A percentile compares a stretch with the other conserved stretches of the same genome.
These are phyloP conservation scores for Tragelaphus buxtoni DNA, from an alignment of 2,113 vertebrate genomes.

Conservation along the genomic window DNA sequence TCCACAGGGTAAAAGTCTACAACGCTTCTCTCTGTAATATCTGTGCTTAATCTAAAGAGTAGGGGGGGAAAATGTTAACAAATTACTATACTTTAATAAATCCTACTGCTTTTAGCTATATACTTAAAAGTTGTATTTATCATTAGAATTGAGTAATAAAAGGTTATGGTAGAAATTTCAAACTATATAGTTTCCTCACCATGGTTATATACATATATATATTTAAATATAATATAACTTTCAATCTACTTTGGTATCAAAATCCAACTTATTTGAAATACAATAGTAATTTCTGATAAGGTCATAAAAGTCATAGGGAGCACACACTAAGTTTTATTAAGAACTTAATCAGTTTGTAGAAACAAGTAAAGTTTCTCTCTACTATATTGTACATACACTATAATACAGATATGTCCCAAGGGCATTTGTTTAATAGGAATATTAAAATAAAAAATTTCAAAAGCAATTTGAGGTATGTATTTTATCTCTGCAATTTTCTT, in stretches of 20 bases:
- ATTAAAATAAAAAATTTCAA: neutral
- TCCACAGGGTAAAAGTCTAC: conserved; percentile 85
- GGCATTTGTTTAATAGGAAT: neutral
- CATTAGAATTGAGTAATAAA: neutral
- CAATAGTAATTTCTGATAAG: neutral
- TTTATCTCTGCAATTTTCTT: neutral
- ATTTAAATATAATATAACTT: neutral
- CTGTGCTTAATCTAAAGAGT: conserved; percentile 79
- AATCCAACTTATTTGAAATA: neutral
- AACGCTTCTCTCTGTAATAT: conserved; percentile 78
- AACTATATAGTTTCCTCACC: neutral
- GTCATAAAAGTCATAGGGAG: neutral
- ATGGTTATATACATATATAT: neutral
- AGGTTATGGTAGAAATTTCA: neutral
- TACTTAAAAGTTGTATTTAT: neutral
- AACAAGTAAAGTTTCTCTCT: neutral
- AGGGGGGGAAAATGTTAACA: neutral
- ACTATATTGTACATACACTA: neutral
- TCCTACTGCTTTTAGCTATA: neutral
- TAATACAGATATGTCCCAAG: neutral
- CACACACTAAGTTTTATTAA: neutral
- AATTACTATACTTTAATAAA: neutral
- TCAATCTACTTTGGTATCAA: neutral
- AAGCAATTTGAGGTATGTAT: neutral
- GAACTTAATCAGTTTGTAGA: neutral